Conservation (phyloP, 2,888 invertebrate species). For the Drosophila subsilvestris region DNA sequence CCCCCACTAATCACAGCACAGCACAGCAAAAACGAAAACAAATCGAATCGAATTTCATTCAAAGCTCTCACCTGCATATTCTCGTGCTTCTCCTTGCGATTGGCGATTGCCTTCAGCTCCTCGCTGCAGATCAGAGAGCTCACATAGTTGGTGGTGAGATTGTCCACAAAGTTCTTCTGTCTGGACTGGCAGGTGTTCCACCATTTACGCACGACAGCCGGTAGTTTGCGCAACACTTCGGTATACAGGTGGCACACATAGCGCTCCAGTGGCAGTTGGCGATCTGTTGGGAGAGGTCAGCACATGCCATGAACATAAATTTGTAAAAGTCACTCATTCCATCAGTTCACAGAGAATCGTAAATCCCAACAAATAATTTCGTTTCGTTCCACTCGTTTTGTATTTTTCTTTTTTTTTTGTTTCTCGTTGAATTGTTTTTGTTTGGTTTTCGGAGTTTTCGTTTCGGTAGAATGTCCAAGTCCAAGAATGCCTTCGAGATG, state of each 20-base stretch:
- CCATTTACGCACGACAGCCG: conserved; percentile 91
- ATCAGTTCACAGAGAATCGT: background rate
- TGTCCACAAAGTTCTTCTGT: conserved; percentile 88
- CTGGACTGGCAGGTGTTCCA: conserved; percentile 88
- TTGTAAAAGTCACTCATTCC: background rate
- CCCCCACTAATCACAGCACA: background rate
- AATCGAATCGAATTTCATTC: background rate
- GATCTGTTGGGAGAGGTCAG: conserved; percentile 47
- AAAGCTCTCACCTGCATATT: conserved; percentile 87
- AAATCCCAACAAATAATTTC: background rate
- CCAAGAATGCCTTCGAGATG: conserved; percentile 56
- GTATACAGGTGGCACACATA: conserved; percentile 88
- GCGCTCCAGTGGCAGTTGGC: conserved; percentile 76
- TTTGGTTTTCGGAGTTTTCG: conserved; percentile 11
- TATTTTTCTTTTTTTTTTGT: conserved; percentile 3
- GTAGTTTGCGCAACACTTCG: conserved; percentile 87
- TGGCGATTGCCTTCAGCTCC: conserved; percentile 87
- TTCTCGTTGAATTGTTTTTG: conserved; percentile 3
- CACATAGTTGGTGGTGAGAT: conserved; percentile 88
- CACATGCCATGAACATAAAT: conserved; percentile 8
- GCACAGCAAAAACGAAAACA: no score
- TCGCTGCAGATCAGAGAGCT: conserved; percentile 88
- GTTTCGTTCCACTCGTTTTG: conserved; percentile 12
- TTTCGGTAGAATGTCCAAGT: conserved; percentile 44
- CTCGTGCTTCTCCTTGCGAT: conserved; percentile 86